A percentile compares a stretch with the other conserved stretches of the same genome.
phyloP scores from a whole-genome alignment of 2,888 invertebrate species.

The Tethea ocularis region DNA sequence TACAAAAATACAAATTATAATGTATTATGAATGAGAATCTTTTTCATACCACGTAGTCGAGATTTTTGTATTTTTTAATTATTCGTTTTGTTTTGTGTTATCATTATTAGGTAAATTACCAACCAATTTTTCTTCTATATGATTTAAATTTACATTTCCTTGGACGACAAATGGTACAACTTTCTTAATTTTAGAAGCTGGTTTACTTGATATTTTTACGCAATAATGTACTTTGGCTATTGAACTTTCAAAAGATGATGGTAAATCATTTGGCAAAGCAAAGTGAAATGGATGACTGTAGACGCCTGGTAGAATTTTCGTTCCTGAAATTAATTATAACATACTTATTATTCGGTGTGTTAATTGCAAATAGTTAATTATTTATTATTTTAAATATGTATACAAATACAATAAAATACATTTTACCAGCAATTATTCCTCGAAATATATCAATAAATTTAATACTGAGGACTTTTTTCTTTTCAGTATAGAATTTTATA shows the following conservation, averaged over 20 bases:
- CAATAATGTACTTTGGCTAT: conserved; percentile 62
- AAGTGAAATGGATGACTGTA: conserved; percentile 68
- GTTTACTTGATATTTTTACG: conserved; percentile 61
- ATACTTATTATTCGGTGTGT: too few species aligned
- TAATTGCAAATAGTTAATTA: too few species aligned
- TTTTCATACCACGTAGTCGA: too few species aligned
- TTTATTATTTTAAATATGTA: too few species aligned
- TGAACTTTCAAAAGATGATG: conserved; percentile 65
- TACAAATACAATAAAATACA: neutral
- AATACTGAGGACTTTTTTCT: conserved; percentile 55
- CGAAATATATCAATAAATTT: conserved; percentile 53
- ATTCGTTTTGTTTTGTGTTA: too few species aligned
- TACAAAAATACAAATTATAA: too few species aligned
- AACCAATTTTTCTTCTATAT: conserved; percentile 57
- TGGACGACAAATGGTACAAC: conserved; percentile 51
- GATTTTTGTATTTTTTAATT: too few species aligned
- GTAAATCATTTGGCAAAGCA: conserved; percentile 61
- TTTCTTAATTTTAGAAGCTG: conserved; percentile 47
- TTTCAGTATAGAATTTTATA: conserved; percentile 67
- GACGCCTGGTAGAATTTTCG: conserved; percentile 51
- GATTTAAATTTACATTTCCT: conserved; percentile 61
- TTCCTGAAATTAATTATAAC: conserved; percentile 49
- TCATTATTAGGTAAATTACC: too few species aligned
- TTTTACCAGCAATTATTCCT: conserved; percentile 43
- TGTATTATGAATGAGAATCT: too few species aligned